Evolutionary conservation across 2,888 invertebrate species (phyloP).

Genomic region (Girardia tigrina): DNA sequence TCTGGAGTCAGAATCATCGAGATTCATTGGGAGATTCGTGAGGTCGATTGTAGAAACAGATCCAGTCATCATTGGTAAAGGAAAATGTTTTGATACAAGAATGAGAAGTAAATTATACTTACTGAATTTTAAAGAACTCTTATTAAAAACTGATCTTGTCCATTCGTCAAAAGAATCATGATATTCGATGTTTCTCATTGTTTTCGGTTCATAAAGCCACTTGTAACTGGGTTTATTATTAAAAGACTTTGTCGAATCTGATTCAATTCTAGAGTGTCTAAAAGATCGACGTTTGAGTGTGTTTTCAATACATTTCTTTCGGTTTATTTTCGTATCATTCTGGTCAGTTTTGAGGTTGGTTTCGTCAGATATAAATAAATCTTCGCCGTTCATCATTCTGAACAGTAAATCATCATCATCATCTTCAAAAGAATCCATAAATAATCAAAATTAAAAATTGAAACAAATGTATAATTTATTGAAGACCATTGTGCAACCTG

Average conservation of each 20-base stretch:
- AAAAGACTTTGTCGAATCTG: not conserved
- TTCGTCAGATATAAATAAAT: no score
- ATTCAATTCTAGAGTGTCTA: not conserved
- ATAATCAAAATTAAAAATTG: no score
- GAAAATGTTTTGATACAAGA: not conserved
- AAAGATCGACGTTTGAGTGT: not conserved
- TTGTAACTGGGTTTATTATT: constrained; percentile 5
- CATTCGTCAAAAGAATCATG: not conserved
- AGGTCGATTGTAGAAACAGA: not conserved
- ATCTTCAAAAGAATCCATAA: no score
- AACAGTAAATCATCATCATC: no score
- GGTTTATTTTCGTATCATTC: no score
- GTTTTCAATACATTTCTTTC: no score
- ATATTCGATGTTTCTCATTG: not conserved
- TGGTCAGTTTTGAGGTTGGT: no score
- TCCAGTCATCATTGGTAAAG: not conserved
- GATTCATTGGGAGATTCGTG: not conserved
- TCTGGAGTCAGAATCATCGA: not conserved
- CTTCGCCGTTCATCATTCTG: no score
- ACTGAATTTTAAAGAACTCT: not conserved
- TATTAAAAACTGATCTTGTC: constrained; percentile 9
- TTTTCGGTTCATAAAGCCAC: not conserved
- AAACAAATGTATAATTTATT: no score
- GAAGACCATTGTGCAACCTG: no score
- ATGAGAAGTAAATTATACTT: not conserved